phyloP scores from a whole-genome alignment of 2,888 invertebrate genomes.

The Pheosia tremula region DNA sequence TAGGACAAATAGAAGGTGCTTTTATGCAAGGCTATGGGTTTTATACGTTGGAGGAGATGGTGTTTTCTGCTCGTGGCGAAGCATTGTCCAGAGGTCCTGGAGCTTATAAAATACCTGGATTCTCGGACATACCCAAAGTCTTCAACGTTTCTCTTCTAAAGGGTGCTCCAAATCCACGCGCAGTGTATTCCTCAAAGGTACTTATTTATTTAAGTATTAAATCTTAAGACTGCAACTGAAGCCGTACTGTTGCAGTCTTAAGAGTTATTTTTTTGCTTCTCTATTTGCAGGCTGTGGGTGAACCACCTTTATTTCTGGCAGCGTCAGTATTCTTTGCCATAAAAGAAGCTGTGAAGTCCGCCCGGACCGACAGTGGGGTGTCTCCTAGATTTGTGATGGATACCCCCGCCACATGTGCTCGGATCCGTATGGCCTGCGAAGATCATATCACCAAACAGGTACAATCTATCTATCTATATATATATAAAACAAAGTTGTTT shows the following conservation, averaged over 20 bases:
- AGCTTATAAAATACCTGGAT: constrained; percentile 93
- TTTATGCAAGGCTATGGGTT: constrained; percentile 95
- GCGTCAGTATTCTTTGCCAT: constrained; percentile 95
- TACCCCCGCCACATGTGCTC: constrained; percentile 94
- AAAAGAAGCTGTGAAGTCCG: constrained; percentile 92
- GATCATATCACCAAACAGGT: constrained; percentile 92
- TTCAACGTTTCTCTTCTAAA: constrained; percentile 94
- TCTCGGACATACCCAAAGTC: constrained; percentile 91
- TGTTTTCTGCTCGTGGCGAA: constrained; percentile 89
- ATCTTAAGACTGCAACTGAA: background rate
- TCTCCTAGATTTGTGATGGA: constrained; percentile 86
- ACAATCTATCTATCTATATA: constrained; percentile 26
- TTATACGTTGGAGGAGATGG: constrained; percentile 92
- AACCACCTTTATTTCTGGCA: constrained; percentile 96
- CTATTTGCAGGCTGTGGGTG: constrained; percentile 92
- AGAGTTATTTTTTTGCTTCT: background rate
- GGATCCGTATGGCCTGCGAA: constrained; percentile 94
- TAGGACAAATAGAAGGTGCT: constrained; percentile 95
- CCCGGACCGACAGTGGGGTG: constrained; percentile 88
- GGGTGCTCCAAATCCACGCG: constrained; percentile 91
- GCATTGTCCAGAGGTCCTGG: constrained; percentile 92
- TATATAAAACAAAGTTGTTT: background rate
- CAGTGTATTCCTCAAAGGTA: constrained; percentile 95
- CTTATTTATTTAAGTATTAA: background rate
- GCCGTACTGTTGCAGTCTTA: background rate